Conservation (phyloP, 2,888 invertebrate species). For the Palloptera scutellata region DNA sequence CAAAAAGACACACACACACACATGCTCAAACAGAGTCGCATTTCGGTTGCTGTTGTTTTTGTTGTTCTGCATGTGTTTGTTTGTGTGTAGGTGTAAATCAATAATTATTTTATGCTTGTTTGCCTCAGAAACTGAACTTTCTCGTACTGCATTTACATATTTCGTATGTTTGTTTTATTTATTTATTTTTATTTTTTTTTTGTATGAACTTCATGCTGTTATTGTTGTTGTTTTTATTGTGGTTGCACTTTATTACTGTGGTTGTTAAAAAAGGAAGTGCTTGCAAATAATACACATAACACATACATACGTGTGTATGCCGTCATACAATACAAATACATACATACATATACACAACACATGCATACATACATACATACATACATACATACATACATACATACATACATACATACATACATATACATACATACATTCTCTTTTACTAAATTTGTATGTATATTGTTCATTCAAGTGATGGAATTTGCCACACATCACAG, state of each 20-base stretch:
- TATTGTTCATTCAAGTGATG: conserved; percentile 27
- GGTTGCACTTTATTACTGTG: neutral
- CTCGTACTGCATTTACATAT: neutral
- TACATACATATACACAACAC: conserved; percentile 14
- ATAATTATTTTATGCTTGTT: conserved; percentile 1
- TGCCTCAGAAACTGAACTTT: neutral
- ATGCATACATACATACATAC: conserved; percentile 22
- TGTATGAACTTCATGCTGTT: neutral
- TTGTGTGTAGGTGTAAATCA: neutral
- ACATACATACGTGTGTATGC: neutral
- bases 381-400: neutral
- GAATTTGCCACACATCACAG: conserved; percentile 5
- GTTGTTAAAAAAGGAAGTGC: conserved; percentile 4
- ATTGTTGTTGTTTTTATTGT: neutral
- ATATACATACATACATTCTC: conserved; percentile 14
- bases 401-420: neutral
- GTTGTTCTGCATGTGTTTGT: neutral
- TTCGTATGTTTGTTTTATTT: neutral
- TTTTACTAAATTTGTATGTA: conserved; percentile 20
- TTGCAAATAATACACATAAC: conserved; percentile 1
- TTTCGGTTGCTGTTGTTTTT: neutral
- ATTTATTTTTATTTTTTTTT: too few relatives aligned
- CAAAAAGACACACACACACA: conserved; percentile 16
- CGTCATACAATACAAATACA: neutral
- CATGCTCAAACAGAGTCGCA: neutral